These are phyloP conservation scores for Poeciliopsis paucimaculata DNA, from an alignment of 2,797 vertebrate species.

Conservation along the genomic window DNA sequence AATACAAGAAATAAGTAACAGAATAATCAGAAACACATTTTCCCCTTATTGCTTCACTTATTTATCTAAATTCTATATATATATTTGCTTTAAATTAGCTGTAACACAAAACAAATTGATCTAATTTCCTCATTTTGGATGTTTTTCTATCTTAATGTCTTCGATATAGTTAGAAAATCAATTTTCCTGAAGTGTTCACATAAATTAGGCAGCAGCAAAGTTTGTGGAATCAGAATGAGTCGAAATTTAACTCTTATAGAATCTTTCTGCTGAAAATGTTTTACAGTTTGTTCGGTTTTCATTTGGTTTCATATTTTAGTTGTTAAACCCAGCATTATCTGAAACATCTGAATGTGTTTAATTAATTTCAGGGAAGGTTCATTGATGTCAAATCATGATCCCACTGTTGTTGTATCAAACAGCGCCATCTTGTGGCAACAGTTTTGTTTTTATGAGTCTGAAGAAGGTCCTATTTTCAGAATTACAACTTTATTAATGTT, in stretches of 20 bases:
- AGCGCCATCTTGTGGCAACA: slow-evolving; percentile 52
- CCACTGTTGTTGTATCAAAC: slow-evolving; percentile 41
- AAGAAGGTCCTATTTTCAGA: not conserved
- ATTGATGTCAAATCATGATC: slow-evolving; percentile 7
- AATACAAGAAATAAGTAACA: not conserved
- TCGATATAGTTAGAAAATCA: not conserved
- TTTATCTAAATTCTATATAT: not conserved
- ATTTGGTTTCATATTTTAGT: not conserved
- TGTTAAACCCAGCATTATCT: not conserved
- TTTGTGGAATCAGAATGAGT: not conserved
- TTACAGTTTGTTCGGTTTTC: not conserved
- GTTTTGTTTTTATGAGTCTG: not conserved
- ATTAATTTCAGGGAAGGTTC: slow-evolving; percentile 18
- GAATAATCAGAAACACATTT: not conserved
- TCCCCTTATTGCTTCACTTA: not conserved
- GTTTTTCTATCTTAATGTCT: not conserved
- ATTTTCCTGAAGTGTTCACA: not conserved
- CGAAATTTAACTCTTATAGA: not conserved
- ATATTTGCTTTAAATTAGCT: not conserved
- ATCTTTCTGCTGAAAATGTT: not conserved
- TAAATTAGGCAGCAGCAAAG: not conserved
- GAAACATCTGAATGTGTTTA: not conserved
- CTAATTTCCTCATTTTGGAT: not conserved
- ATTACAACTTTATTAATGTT: not conserved
- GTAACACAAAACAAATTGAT: not conserved